These are phyloP conservation scores for Pteronura brasiliensis DNA, from an alignment of 2,113 vertebrate species.

Conservation along the genomic window DNA sequence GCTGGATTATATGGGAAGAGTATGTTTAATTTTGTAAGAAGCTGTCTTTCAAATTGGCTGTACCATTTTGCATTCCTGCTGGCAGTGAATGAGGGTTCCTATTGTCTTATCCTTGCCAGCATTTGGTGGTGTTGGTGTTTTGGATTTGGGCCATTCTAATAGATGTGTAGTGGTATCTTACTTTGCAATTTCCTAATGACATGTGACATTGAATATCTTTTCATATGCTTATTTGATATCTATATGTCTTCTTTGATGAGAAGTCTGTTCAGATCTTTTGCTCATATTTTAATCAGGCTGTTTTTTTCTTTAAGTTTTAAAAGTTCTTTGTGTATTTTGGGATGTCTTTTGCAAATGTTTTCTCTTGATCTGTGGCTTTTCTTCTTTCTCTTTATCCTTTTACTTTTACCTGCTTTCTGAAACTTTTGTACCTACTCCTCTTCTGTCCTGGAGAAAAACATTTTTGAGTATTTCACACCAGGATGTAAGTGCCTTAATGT, in stretches of 20 bases:
- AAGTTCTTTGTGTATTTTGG: not conserved
- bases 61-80: not conserved
- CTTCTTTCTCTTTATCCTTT: slow-evolving; percentile 14
- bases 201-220: not conserved
- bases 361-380: not conserved
- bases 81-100: not conserved
- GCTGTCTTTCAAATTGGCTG: not conserved
- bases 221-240: not conserved
- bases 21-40: slow-evolving; percentile 12
- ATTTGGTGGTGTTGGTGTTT: not conserved
- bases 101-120: not conserved
- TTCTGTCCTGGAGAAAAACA: not conserved
- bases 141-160: not conserved
- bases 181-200: not conserved
- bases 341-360: not conserved
- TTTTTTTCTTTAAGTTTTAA: not conserved
- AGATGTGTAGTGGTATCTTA: not conserved
- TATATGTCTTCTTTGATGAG: not conserved
- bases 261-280: not conserved
- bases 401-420: not conserved
- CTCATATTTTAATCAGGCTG: not conserved
- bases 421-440: not conserved
- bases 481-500: not conserved
- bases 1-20: not conserved
- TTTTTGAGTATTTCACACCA: not conserved